These are phyloP conservation scores for Nematostella vectensis DNA, from an alignment of 92 coral and sea anemone species.

Conservation along the genomic window DNA sequence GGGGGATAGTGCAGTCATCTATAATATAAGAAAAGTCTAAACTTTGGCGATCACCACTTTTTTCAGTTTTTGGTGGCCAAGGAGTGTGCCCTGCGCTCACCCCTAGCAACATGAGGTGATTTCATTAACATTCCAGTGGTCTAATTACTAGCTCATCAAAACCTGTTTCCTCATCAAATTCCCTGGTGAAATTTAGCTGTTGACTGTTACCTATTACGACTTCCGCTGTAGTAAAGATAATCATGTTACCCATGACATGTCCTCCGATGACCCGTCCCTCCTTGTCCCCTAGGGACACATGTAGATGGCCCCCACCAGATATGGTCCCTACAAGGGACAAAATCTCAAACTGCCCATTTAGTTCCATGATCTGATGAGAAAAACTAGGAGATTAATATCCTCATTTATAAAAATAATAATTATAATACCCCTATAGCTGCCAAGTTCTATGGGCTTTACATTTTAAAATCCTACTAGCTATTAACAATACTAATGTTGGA, in stretches of 20 bases:
- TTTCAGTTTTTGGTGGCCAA: too few relatives aligned
- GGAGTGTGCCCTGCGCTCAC: too few relatives aligned
- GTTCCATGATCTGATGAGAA: background rate
- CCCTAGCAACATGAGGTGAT: too few relatives aligned
- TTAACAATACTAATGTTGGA: too few relatives aligned
- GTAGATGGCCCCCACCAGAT: conserved; percentile 75
- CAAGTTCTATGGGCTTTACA: too few relatives aligned
- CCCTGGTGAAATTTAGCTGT: conserved; percentile 37
- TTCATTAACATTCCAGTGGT: too few relatives aligned
- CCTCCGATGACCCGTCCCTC: conserved; percentile 74
- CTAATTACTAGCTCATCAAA: conserved; percentile 61
- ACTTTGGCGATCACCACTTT: too few relatives aligned
- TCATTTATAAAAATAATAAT: background rate
- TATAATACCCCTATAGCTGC: background rate
- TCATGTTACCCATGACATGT: conserved; percentile 79
- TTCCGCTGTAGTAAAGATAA: conserved; percentile 88
- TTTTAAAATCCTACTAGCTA: too few relatives aligned
- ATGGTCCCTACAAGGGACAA: conserved; percentile 87
- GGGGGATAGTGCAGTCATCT: too few relatives aligned
- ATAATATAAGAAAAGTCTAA: too few relatives aligned
- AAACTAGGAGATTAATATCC: too few relatives aligned
- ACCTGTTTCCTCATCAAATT: conserved; percentile 60
- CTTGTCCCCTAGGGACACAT: conserved; percentile 63
- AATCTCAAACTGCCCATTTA: conserved; percentile 39
- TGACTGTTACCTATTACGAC: conserved; percentile 77